A percentile compares a stretch with the other conserved stretches of the same genome.
Evolutionary conservation across 2,888 invertebrate genomes (phyloP).

Genomic region (Lasioglossum morio): DNA sequence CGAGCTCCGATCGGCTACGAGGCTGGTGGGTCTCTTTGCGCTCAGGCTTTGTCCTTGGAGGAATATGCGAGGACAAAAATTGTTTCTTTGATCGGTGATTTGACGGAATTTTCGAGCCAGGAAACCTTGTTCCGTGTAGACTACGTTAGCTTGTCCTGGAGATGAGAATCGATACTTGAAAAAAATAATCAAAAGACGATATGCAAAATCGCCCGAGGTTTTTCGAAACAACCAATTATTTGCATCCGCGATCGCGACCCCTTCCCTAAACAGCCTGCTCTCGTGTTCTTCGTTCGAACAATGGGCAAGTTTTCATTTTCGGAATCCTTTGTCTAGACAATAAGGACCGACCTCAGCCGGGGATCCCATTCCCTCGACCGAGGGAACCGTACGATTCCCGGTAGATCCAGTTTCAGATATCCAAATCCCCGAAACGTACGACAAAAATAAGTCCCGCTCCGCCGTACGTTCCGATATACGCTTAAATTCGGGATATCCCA

Average conservation of each 20-base stretch:
- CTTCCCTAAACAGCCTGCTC: not conserved
- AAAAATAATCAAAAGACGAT: not conserved
- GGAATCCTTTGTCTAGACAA: conserved; percentile 11
- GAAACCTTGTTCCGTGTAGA: conserved; percentile 40
- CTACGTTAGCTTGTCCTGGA: not conserved
- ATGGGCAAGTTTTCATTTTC: conserved; percentile 5
- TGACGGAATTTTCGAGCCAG: conserved; percentile 29
- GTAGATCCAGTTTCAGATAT: conserved; percentile 31
- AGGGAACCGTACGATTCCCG: not conserved
- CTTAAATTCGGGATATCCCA: conserved; percentile 22
- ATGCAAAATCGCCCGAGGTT: not conserved
- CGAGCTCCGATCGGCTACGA: conserved; percentile 45
- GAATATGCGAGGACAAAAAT: conserved; percentile 30
- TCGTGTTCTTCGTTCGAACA: not conserved
- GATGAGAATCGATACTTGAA: not conserved
- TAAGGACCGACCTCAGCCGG: not conserved
- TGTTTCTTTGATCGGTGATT: conserved; percentile 57
- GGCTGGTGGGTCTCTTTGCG: conserved; percentile 26
- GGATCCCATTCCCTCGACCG: not conserved
- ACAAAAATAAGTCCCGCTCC: conserved; percentile 1
- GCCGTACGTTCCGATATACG: not conserved
- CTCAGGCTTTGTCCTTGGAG: conserved; percentile 16
- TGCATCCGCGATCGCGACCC: not conserved
- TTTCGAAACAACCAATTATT: not conserved
- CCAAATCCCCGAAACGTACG: conserved; percentile 21